Conservation (phyloP, 1,140 invertebrate genomes). For the Drosophila saltans region DNA sequence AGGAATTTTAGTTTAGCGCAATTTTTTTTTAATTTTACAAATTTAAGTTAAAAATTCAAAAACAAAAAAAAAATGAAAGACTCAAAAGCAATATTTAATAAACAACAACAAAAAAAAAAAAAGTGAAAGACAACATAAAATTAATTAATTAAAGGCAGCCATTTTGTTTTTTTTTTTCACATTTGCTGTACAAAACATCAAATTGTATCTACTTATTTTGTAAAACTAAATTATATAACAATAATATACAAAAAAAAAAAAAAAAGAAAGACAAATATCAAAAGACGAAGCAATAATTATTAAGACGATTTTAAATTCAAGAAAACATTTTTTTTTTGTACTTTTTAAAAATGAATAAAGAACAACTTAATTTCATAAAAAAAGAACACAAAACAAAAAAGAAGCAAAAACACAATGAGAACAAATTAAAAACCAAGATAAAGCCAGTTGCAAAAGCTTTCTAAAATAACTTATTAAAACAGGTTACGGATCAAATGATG, state of each 20-base stretch:
- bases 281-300: constrained; percentile 43
- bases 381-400: constrained; percentile 47
- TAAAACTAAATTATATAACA: constrained; percentile 10
- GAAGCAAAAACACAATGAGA: constrained; percentile 36
- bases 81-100: constrained; percentile 78
- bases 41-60: constrained; percentile 46
- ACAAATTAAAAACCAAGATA: constrained; percentile 13
- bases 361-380: constrained; percentile 55
- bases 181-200: constrained; percentile 29
- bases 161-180: constrained; percentile 31
- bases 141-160: constrained; percentile 44
- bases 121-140: constrained; percentile 34
- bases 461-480: neutral
- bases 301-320: constrained; percentile 29
- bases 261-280: constrained; percentile 4
- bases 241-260: constrained; percentile 12
- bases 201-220: constrained; percentile 12
- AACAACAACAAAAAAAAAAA: constrained; percentile 24
- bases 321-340: constrained; percentile 23
- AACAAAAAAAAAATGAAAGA: constrained; percentile 67
- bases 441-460: neutral
- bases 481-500: too few relatives aligned
- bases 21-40: constrained; percentile 68
- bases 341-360: constrained; percentile 43
- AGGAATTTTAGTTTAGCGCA: constrained; percentile 70